Conservation (phyloP, 2,113 vertebrate genomes). For the Typhlomys cinereus region DNA sequence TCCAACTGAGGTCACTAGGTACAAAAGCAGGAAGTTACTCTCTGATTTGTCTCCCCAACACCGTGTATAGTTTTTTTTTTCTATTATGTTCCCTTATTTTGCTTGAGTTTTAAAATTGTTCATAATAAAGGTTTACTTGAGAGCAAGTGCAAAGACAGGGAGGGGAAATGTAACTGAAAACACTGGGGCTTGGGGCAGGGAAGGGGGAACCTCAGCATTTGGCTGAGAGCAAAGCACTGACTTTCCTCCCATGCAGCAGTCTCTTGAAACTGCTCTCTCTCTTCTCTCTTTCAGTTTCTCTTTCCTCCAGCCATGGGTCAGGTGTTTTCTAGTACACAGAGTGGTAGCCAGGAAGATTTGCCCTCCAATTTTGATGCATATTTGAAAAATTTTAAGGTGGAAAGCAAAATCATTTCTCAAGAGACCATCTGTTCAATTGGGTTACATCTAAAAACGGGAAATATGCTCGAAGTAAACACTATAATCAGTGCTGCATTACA, state of each 20-base stretch:
- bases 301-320: neutral
- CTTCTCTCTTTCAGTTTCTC: neutral
- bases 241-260: neutral
- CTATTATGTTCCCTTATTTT: neutral
- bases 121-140: neutral
- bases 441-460: neutral
- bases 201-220: too few relatives aligned
- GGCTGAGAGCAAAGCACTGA: neutral
- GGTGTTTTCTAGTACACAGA: accelerated
- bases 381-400: neutral
- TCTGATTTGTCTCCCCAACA: too few relatives aligned
- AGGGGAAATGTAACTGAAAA: neutral
- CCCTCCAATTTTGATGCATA: neutral
- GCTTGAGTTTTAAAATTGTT: neutral
- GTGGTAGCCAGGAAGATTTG: neutral
- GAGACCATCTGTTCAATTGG: neutral
- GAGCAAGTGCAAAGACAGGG: neutral
- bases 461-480: neutral
- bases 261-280: neutral
- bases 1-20: too few relatives aligned
- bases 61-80: too few relatives aligned
- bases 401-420: neutral
- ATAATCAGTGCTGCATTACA: neutral
- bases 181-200: too few relatives aligned
- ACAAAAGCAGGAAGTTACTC: too few relatives aligned